These are phyloP conservation scores for Plodia interpunctella DNA, from an alignment of 1,140 invertebrate genomes.

Conservation along the genomic window DNA sequence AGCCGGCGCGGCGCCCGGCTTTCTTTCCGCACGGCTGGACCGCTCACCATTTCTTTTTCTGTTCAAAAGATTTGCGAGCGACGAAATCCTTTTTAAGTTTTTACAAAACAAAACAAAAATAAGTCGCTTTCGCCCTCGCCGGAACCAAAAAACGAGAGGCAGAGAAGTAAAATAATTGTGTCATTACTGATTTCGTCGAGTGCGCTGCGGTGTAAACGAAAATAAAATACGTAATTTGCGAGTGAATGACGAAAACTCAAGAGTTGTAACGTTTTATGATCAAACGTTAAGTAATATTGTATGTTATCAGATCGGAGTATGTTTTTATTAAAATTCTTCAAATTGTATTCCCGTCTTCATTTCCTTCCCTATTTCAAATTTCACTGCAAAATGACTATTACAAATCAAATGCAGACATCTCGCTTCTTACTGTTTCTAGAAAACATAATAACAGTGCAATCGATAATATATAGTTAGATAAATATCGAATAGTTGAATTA, in stretches of 20 bases:
- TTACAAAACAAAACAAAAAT: slow-evolving; percentile 9
- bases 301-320: neutral
- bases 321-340: neutral
- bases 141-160: neutral
- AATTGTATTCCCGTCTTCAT: too few species aligned
- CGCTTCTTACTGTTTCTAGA: too few species aligned
- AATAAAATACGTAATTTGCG: neutral
- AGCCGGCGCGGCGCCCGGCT: neutral
- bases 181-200: slow-evolving; percentile 3
- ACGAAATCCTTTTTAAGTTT: slow-evolving; percentile 5
- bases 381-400: too few species aligned
- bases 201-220: neutral
- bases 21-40: slow-evolving; percentile 5
- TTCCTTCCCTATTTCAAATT: too few species aligned
- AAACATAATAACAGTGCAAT: too few species aligned
- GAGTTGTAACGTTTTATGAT: neutral
- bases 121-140: neutral
- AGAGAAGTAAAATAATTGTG: slow-evolving; percentile 4
- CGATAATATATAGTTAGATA: too few species aligned
- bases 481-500: too few species aligned
- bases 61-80: slow-evolving; percentile 3
- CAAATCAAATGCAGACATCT: too few species aligned
- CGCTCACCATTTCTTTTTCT: slow-evolving; percentile 3
- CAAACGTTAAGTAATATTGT: neutral
- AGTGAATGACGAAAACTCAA: neutral